Conservation (phyloP, 1,140 invertebrate genomes). For the Apis laboriosa region DNA sequence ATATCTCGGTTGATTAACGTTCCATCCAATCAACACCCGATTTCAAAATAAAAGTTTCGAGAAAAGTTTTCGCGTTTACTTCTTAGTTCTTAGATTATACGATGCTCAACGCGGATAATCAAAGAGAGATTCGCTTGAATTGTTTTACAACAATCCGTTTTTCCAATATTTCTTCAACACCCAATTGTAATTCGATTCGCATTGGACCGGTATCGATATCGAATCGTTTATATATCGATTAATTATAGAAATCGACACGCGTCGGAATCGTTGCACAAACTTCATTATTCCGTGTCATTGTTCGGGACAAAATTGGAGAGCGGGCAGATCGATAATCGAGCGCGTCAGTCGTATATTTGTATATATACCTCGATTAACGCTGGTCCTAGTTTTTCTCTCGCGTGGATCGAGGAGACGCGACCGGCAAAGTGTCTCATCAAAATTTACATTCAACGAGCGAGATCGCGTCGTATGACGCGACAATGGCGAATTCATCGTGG, state of each 20-base stretch:
- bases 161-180: too few relatives aligned
- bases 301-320: slow-evolving; percentile 24
- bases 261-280: neutral
- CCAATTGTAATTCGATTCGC: too few relatives aligned
- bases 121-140: neutral
- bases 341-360: slow-evolving; percentile 8
- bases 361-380: slow-evolving; percentile 5
- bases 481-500: neutral
- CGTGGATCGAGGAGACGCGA: neutral
- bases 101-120: too few relatives aligned
- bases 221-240: neutral
- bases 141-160: too few relatives aligned
- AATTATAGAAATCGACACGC: neutral
- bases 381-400: neutral
- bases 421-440: slow-evolving; percentile 5
- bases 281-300: slow-evolving; percentile 25
- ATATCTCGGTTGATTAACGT: too few relatives aligned
- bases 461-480: neutral
- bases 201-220: too few relatives aligned
- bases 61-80: too few relatives aligned
- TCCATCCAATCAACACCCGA: too few relatives aligned
- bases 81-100: too few relatives aligned
- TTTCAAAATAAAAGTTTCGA: too few relatives aligned
- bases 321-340: slow-evolving; percentile 16
- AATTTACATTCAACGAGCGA: slow-evolving; percentile 26